Evolutionary conservation across 2,797 vertebrate genomes (phyloP), one percentile per base, ranked within the genome.

Genomic region (Octomys mimax): DNA sequence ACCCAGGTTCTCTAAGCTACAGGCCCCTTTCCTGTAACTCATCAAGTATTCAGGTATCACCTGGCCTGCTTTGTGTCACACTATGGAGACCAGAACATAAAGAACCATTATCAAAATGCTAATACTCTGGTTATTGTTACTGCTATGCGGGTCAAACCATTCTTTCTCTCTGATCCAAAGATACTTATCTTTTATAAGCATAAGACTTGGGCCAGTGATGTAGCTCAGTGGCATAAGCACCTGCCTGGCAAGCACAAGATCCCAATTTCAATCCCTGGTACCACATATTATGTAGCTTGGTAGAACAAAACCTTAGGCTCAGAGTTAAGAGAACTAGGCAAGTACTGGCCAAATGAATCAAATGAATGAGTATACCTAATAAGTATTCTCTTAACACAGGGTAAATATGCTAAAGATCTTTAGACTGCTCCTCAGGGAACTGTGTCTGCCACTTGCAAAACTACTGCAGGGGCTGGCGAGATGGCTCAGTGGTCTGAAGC

Each of bases 151-250:
- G 49, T 91, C 57, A 89, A 80, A n/a, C 21, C 6, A 21, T 70
- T 87, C 68, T 96, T 85, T 75, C 7, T 54, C 42, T 87, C 83
- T 78, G 77, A 95, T n/a, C 36, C 42, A 68, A 26, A 16, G 82
- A 42, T 91, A 59, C 78, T 19, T 88, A 9, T 93, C 75, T 82
- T 94, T 61, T 39, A 71, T 28, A 52, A 94, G 19, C 39, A 83
- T 0, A n/a, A 88, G 91, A 80, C 31, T 36, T 26, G 52, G 52
- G 52, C 13, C 52, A 2, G 13, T 14, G 52, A 54, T 54, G 14
- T 54, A 54, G 52, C 52, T 54, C 52, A 54, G 52, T 13, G 52
- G 52, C 52, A 14, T 54, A 54, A 54, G 52, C 12, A 2, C 52
- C 52, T 54, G 52, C 52, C 52, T 54, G 52, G 52, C 52, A 54